These are phyloP conservation scores for Psilanteris sp. DNA, from an alignment of 1,140 invertebrate species.

Conservation along the genomic window DNA sequence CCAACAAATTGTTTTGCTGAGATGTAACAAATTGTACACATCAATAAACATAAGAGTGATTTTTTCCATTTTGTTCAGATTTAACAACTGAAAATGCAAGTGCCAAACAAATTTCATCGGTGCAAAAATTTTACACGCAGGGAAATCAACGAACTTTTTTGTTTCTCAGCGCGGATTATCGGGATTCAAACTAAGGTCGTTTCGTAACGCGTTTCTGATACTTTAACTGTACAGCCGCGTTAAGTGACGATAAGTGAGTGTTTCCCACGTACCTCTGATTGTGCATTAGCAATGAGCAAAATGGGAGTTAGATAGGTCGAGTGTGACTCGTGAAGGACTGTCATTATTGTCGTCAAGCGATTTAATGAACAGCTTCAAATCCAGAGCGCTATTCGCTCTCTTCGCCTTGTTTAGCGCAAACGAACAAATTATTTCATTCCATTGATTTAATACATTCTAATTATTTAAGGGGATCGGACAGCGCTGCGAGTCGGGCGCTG, in stretches of 20 bases:
- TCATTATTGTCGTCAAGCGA: conserved; percentile 70
- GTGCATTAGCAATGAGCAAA: conserved; percentile 54
- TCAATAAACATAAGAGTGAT: no score
- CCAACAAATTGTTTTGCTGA: no score
- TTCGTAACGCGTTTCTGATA: conserved; percentile 49
- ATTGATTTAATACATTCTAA: conserved; percentile 28
- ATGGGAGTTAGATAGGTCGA: conserved; percentile 61
- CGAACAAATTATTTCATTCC: conserved; percentile 44
- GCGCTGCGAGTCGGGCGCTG: not conserved
- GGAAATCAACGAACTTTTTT: no score
- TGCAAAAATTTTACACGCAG: no score
- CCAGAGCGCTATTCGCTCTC: conserved; percentile 54
- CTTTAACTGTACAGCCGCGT: conserved; percentile 17
- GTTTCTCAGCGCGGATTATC: no score
- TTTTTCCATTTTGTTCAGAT: no score
- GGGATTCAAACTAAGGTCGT: conserved; percentile 5
- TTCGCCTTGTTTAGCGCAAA: conserved; percentile 36
- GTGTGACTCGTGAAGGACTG: conserved; percentile 65
- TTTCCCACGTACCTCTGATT: conserved; percentile 62
- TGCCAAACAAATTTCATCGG: no score
- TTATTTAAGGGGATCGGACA: conserved; percentile 11
- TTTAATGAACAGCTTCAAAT: conserved; percentile 75
- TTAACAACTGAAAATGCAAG: no score
- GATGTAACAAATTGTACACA: no score
- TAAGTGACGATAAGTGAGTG: conserved; percentile 53